Evolutionary conservation across 1,140 invertebrate species (phyloP), one percentile per base, ranked within the genome.

Genomic region (Periplaneta americana): DNA sequence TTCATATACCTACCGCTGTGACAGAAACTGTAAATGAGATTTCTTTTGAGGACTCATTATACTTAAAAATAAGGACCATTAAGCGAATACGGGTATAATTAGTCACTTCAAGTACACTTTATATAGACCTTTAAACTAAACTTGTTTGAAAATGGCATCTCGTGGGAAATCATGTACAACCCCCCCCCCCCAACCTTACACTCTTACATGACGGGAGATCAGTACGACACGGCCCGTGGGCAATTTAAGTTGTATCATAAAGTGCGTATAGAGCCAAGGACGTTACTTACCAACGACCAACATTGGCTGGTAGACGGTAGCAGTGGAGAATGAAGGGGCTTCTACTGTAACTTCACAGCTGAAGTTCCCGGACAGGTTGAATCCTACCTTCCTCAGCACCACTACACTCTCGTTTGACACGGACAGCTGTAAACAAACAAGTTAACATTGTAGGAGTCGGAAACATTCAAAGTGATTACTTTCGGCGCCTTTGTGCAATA

Each of bases 331-430:
- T 34, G 92, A 92, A 10, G 94, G 94, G 8, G 92, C 91, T 85
- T 96, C 95, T 10, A 94, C 94, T 0, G 95, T 95, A 74, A 96
- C 95, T 90, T 97, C 95, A 86, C 96, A 97, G 86, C 92, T 95
- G 88, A 96, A 95, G 87, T 93, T 94, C n/a, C 95, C 96, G 35
- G 94, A 92, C 35, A 95, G 88, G 39, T 90, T 90, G 81, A 95
- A 93, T 81, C 93, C 92, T 82, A 96, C 92, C 81, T 93, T 91
- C 80, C 90, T 89, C 75, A 97, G 90, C 31, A 93, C 89, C 57
- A 96, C 94, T 88, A 95, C 91, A 34, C 92, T 94, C 18, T 92
- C 92, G 86, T 95, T 95, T 2, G 95, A 96, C 79, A 89, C 88
- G 83, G 90, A 90, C 83, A 91, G 87, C 94, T 96, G 91, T 37